Conservation (phyloP, 2,888 invertebrate species). For the Tanypteryx hageni region DNA sequence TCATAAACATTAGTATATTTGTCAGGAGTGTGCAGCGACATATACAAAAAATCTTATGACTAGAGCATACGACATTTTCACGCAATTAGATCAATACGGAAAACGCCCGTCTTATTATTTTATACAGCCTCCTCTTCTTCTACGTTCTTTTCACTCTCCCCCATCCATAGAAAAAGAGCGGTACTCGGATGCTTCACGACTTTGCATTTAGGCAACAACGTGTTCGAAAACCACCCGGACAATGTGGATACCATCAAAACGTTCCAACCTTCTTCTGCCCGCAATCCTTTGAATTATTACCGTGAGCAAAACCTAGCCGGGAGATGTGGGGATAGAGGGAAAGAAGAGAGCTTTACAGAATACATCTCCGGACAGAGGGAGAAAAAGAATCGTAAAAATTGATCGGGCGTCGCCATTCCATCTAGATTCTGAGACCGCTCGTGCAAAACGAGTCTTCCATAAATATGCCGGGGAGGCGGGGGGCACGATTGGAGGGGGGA, state of each 20-base stretch:
- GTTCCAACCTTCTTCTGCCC: neutral
- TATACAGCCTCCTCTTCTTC: no score
- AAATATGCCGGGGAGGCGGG: neutral
- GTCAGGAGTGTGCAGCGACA: no score
- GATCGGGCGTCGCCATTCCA: constrained; percentile 6
- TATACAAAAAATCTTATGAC: no score
- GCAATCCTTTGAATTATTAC: neutral
- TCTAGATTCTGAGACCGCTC: neutral
- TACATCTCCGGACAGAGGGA: no score
- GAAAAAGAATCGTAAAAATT: neutral
- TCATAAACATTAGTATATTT: no score
- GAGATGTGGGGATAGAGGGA: neutral
- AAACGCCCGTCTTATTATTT: no score
- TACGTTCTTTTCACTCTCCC: no score
- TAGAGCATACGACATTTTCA: no score
- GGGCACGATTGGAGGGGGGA: no score
- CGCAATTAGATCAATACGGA: no score
- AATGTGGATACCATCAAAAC: neutral
- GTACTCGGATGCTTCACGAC: neutral
- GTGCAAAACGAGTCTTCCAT: constrained; percentile 19
- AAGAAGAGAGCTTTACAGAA: no score
- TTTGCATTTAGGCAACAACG: constrained; percentile 7
- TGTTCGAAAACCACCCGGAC: neutral
- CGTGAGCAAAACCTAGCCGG: neutral
- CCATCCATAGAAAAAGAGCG: no score